A percentile compares a stretch with the other conserved stretches of the same genome.
These are phyloP conservation scores for Galemys pyrenaicus DNA, from an alignment of 2,113 vertebrate genomes.

Conservation along the genomic window DNA sequence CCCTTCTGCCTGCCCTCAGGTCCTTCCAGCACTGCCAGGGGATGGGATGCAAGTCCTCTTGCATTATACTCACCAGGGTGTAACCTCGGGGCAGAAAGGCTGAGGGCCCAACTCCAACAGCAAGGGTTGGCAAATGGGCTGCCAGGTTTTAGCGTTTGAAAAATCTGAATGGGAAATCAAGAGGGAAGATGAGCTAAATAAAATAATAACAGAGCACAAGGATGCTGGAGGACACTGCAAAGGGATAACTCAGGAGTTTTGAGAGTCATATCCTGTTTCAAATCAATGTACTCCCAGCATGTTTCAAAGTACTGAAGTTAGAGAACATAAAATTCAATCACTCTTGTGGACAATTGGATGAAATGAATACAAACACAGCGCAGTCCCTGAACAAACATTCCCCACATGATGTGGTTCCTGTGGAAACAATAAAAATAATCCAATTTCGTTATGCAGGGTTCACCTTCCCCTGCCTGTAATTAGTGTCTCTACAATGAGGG, in stretches of 20 bases:
- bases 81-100: not conserved
- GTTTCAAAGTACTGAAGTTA: slow-evolving; percentile 51
- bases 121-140: not conserved
- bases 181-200: not conserved
- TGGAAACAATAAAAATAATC: slow-evolving; percentile 77
- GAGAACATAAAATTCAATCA: slow-evolving; percentile 64
- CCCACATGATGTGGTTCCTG: slow-evolving; percentile 61
- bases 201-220: not conserved
- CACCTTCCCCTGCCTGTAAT: slow-evolving; percentile 59
- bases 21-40: no score
- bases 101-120: not conserved
- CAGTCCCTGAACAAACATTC: slow-evolving; percentile 67
- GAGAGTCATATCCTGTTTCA: slow-evolving; percentile 51
- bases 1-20: not conserved
- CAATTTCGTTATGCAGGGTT: slow-evolving; percentile 44
- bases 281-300: slow-evolving; percentile 27
- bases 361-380: slow-evolving; percentile 56
- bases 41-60: not conserved
- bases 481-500: slow-evolving; percentile 6
- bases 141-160: not conserved
- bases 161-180: not conserved
- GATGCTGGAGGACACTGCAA: not conserved
- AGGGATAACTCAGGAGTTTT: not conserved
- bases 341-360: slow-evolving; percentile 62
- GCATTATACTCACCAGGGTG: not conserved